Evolutionary conservation across 2,888 invertebrate species (phyloP).

Genomic region (Allacma fusca): DNA sequence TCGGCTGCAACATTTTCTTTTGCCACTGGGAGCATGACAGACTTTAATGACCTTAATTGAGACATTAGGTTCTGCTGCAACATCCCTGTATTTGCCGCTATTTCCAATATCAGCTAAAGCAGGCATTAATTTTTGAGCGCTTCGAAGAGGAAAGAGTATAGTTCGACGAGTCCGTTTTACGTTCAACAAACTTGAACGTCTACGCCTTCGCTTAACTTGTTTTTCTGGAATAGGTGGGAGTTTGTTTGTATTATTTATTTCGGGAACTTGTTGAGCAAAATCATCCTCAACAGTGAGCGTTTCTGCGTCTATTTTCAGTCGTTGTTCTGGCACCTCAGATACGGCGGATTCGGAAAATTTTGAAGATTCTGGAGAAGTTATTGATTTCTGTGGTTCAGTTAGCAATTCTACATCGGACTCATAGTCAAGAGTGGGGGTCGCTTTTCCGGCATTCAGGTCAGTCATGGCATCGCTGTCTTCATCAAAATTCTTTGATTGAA

Average conservation of each 20-base stretch:
- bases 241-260: not conserved
- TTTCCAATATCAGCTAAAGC: conserved; percentile 47
- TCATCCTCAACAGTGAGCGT: conserved; percentile 30
- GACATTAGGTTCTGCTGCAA: conserved; percentile 7
- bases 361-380: not conserved
- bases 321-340: not conserved
- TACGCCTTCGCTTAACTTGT: conserved; percentile 47
- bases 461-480: not conserved
- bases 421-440: not conserved
- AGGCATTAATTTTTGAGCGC: conserved; percentile 50
- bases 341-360: not conserved
- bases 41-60: conserved; percentile 38
- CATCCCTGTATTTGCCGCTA: conserved; percentile 37
- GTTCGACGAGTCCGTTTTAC: conserved; percentile 52
- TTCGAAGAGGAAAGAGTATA: conserved; percentile 50
- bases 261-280: conserved; percentile 36
- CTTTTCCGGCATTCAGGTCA: not conserved
- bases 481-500: not conserved
- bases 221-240: not conserved
- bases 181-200: conserved; percentile 49
- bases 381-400: not conserved
- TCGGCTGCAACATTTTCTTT: conserved; percentile 39
- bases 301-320: conserved; percentile 3
- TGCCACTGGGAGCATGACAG: conserved; percentile 25
- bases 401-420: conserved; percentile 21